These are phyloP conservation scores for Cataglyphis livida DNA, from an alignment of 2,888 invertebrate genomes.

Conservation along the genomic window DNA sequence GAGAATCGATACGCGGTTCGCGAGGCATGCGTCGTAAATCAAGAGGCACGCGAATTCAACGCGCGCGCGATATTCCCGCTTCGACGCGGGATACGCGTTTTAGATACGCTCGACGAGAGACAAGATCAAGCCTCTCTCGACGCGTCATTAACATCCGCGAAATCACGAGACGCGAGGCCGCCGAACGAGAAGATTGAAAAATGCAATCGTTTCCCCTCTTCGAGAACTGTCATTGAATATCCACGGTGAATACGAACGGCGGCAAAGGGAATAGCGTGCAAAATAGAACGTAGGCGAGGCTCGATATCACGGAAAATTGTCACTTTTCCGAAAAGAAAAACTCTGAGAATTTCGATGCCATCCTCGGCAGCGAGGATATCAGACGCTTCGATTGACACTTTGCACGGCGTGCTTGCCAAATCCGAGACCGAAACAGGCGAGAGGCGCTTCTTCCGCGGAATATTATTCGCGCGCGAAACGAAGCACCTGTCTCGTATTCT, in stretches of 20 bases:
- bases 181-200: conserved; percentile 39
- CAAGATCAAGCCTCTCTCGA: conserved; percentile 15
- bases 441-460: conserved; percentile 1
- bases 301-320: conserved; percentile 40
- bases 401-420: conserved; percentile 34
- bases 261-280: background rate
- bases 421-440: conserved; percentile 19
- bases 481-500: background rate
- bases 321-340: conserved; percentile 38
- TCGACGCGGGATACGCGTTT: conserved; percentile 2
- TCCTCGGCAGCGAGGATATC: conserved; percentile 3
- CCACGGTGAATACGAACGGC: conserved; percentile 4
- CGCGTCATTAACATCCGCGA: conserved; percentile 57
- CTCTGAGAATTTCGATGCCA: conserved; percentile 7
- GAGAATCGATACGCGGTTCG: conserved; percentile 39
- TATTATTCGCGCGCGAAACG: conserved; percentile 30
- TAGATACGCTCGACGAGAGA: conserved; percentile 5
- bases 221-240: conserved; percentile 41
- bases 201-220: background rate
- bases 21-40: conserved; percentile 41
- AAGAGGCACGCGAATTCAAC: conserved; percentile 28
- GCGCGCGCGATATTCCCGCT: conserved; percentile 31
- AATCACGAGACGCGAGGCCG: conserved; percentile 22
- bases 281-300: background rate
- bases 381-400: conserved; percentile 22